Evolutionary conservation across 2,888 invertebrate genomes (phyloP).

Genomic region (Dione juno): DNA sequence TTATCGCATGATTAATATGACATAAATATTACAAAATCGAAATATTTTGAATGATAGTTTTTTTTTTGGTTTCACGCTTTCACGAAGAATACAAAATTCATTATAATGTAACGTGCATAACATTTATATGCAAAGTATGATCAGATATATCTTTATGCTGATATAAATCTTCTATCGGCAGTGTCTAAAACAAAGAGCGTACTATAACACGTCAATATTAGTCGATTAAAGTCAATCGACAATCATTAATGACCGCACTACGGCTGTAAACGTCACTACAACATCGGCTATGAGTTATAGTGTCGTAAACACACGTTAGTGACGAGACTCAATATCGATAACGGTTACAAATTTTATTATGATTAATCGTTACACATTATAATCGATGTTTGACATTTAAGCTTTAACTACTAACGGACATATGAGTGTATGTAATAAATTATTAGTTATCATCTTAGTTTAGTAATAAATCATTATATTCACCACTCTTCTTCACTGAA

Average conservation of each 20-base stretch:
- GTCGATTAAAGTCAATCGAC: conserved; percentile 61
- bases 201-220: conserved; percentile 56
- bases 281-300: conserved; percentile 70
- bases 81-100: too few relatives aligned
- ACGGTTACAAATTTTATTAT: conserved; percentile 38
- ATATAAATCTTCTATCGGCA: conserved; percentile 44
- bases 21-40: too few relatives aligned
- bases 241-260: conserved; percentile 64
- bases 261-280: conserved; percentile 67
- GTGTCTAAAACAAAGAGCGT: conserved; percentile 49
- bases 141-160: conserved; percentile 1
- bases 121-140: not conserved
- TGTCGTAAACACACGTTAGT: conserved; percentile 66
- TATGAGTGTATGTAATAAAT: not conserved
- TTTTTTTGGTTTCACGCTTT: too few relatives aligned
- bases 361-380: conserved; percentile 39
- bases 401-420: conserved; percentile 19
- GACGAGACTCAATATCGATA: conserved; percentile 50
- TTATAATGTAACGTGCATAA: not conserved
- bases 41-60: too few relatives aligned
- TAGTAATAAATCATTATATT: too few relatives aligned
- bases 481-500: too few relatives aligned
- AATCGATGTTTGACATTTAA: conserved; percentile 31
- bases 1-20: too few relatives aligned
- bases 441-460: not conserved